Base-by-base conservation (phyloP, 1,140 invertebrate species). In the Pygmarrhopalites habei region DNA sequence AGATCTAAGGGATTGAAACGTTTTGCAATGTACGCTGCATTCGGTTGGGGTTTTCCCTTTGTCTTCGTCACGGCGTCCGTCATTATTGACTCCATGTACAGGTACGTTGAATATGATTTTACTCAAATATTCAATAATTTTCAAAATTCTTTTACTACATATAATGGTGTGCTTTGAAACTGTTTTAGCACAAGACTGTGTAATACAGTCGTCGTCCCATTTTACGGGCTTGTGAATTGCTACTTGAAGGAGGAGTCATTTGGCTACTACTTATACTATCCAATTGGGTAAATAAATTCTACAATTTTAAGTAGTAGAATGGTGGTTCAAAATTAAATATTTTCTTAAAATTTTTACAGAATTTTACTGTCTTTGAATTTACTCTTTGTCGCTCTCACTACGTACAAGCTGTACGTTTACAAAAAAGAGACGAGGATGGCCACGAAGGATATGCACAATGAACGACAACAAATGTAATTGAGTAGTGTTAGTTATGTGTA, bases 341-440 rank as follows among this genome's bases (percentile, higher is more conserved):
- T 35, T 35, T 7, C 5, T 35, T 5, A 35, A 35, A 7, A 52
- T 23, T 28, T 52, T 14, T 52, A 52, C 49, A 28, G 28, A 26
- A 26, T 52, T 4, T 28, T 52, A n/a, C 49, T 52, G 14, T 17
- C n/a, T 7, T n/a, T 52, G 3, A 52, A 52, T n/a, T 28, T 52
- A 26, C 3, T 52, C 4, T 52, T 52, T n/a, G 25, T 52, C n/a
- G 49, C 23, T 3, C 14, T 56, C n/a, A 56, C 53, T 12, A 39
- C 19, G 4, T 56, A 21, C 5, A 56, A 56, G 23, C 19, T 58
- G n/a, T 46, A 58, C 39, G 19, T 44, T 35, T 44, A 44, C 32
- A 14, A 28, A 26, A 17, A 58, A 35, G 25, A 15, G 12, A 58
- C 56, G 4, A 7, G 32, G n/a, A 44, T 58, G 19, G 56, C 56